Base-by-base conservation (phyloP, 2,797 vertebrate species). In the Sebastes diploproa region DNA sequence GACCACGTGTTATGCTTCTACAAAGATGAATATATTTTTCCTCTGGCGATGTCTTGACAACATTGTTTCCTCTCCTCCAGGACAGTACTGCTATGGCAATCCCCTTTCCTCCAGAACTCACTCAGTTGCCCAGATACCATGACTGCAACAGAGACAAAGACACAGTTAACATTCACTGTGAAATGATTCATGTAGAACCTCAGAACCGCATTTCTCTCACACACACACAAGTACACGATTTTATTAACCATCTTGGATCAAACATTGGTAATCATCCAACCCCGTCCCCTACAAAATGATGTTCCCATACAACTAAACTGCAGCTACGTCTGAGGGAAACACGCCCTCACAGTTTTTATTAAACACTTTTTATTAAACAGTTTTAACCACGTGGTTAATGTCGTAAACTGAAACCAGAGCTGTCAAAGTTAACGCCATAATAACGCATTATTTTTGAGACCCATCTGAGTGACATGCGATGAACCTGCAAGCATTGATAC, bases 111-210 rank as follows among this genome's bases (percentile, higher is more conserved):
- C 82, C 68, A 85, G 55, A 83, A 83, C 29, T 88, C 78, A 75
- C 89, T 96, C 87, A 94, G 94, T 96, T 99, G 95, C 98, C 98
- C 95, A 99, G 96, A 95, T 99, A 99, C 98, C 98, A 99, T 92
- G 98, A 98, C 98, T 99, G 92, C 6, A 89, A 94, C 23, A 93
- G 58, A 95, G 29, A 86, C 60, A 88, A 29, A 81, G 8, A 87
- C 25, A 85, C n/a, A 67, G 16, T 73, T 61, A 69, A 63, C 38
- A 60, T 18, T 34, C 9, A 52, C 6, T 36, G 32, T 22, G 7
- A 22, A 56, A 30, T 22, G 25, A 23, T 16, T 58, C 13, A 65
- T 72, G 8, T 23, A 34, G 7, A 63, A 55, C 18, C 25, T 63
- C 29, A 54, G n/a, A 2, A 1, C 29, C 13, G 16, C 32, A 62